Conservation (phyloP, 2,888 invertebrate species). For the Toxonevra muliebris region DNA sequence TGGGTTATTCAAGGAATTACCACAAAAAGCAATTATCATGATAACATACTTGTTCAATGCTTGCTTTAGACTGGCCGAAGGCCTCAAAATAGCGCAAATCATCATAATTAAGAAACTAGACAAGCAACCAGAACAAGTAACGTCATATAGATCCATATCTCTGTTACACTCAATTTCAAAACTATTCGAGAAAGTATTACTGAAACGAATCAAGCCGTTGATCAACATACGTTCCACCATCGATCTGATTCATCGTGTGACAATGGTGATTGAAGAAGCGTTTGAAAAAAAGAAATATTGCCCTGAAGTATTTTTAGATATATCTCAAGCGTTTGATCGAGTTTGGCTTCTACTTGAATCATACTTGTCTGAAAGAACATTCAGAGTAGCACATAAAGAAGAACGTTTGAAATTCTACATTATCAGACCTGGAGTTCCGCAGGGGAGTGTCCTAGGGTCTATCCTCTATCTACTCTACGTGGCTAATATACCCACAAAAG, state of each 20-base stretch:
- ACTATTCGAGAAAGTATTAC: background rate
- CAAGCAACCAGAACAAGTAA: background rate
- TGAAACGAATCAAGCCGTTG: no score
- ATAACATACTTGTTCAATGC: background rate
- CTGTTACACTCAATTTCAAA: background rate
- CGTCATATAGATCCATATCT: background rate
- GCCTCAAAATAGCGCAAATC: background rate
- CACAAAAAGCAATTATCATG: background rate
- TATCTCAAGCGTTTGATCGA: no score
- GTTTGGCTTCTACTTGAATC: no score
- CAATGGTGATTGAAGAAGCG: no score
- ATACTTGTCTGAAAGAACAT: no score
- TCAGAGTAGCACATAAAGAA: no score
- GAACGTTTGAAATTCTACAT: background rate
- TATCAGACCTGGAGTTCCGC: conserved; percentile 8
- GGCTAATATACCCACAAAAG: background rate
- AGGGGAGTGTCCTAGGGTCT: background rate
- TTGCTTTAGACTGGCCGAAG: background rate
- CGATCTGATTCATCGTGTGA: no score
- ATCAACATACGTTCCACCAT: no score
- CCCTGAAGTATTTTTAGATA: no score
- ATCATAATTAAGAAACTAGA: background rate
- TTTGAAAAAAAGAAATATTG: no score
- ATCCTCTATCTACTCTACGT: background rate
- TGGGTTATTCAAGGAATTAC: background rate